Evolutionary conservation across 2,888 invertebrate genomes (phyloP), one percentile per base, ranked within the genome.

Genomic region (Himalopsyche japonica): DNA sequence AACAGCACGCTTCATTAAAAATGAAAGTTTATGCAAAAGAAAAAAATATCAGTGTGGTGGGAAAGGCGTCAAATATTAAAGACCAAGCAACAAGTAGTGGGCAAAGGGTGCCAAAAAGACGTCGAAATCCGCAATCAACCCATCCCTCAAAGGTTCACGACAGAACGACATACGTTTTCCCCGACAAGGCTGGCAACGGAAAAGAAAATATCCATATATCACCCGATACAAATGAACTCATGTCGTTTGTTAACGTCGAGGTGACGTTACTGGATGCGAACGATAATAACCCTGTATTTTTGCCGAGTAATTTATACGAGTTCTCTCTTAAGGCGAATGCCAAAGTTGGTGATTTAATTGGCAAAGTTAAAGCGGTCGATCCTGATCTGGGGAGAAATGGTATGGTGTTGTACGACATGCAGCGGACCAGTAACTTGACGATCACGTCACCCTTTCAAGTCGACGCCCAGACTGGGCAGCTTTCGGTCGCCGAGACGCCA

Each of bases 251-350:
- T 0, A 94, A 94, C 64, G 96, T 97, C 0, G 96, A 97, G 91
- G 95, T 98, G 0, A 95, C 96, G 0, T 90, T 98, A 34, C 91
- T 96, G 0, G 98, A 98, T 89, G 96, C 98, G 20, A 98, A 98
- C 89, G 98, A 98, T 89, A 98, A 98, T 88, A 96, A 96, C 88
- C 98, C 98, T 0, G 94, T 94, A 34, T 98, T 98, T 88, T 93
- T 96, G 32, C 96, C 97, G 4, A 95, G 94, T 83, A 97, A 97
- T 89, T 91, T 97, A 6, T 97, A 97, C 88, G 96, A 96, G 88
- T 96, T 97, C 88, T 91, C 93, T 79, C 93, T 96, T 0, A 94
- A 94, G 82, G 94, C 94, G 0, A 94, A 95, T 84, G 94, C 94
- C 0, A 93, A 94, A 85, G 90, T 95, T 47, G 96, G 95, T 0